These are phyloP conservation scores for Helicoverpa zea DNA, from an alignment of 1,140 invertebrate genomes.

Conservation along the genomic window DNA sequence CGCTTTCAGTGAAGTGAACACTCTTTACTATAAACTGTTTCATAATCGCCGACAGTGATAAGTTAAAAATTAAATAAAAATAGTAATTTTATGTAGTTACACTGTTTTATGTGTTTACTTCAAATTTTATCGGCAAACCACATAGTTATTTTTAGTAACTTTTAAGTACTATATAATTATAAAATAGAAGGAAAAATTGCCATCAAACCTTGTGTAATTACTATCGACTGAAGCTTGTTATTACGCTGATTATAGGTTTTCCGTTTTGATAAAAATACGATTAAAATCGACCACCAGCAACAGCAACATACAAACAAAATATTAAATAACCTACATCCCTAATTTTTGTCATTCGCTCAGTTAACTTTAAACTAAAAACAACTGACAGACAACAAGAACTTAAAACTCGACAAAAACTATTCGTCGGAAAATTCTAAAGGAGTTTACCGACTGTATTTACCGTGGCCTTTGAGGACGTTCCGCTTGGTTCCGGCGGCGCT, in stretches of 20 bases:
- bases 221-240: background rate
- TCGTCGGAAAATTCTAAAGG: conserved; percentile 30
- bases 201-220: background rate
- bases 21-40: background rate
- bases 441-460: conserved; percentile 25
- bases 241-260: background rate
- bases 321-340: background rate
- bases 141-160: no score
- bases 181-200: no score
- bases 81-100: no score
- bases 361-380: conserved; percentile 4
- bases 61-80: background rate
- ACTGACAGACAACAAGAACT: background rate
- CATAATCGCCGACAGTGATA: background rate
- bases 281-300: conserved; percentile 22
- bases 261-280: conserved; percentile 5
- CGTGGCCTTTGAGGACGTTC: conserved; percentile 69
- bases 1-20: conserved; percentile 51
- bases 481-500: conserved; percentile 60
- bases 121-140: no score
- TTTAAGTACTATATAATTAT: no score
- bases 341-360: background rate
- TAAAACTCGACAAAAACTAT: no score
- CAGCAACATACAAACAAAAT: background rate
- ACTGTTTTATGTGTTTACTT: no score